Conservation (phyloP, 1,140 invertebrate genomes). For the Hycleus phaleratus region DNA sequence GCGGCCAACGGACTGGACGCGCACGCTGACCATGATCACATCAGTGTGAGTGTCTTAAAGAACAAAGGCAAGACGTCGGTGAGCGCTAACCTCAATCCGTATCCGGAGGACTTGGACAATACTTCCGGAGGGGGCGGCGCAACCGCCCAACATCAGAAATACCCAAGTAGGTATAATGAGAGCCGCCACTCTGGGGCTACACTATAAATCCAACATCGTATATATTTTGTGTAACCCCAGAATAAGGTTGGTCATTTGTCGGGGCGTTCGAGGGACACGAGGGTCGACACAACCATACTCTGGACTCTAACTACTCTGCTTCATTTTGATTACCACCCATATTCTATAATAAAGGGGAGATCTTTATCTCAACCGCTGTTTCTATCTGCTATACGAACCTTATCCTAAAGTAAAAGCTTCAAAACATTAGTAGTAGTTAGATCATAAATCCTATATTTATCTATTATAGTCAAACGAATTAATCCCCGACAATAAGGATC, state of each 20-base stretch:
- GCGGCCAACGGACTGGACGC: conserved; percentile 36
- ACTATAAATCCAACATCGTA: not conserved
- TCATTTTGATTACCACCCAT: too few species aligned
- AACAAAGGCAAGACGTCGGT: conserved; percentile 29
- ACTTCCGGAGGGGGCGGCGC: conserved; percentile 11
- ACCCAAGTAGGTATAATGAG: conserved; percentile 39
- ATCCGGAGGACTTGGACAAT: conserved; percentile 27
- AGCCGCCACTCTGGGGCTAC: conserved; percentile 11
- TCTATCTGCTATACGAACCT: too few species aligned
- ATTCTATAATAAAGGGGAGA: too few species aligned
- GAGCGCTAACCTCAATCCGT: conserved; percentile 23
- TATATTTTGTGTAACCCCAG: conserved; percentile 7
- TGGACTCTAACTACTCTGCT: too few species aligned
- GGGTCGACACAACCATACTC: not conserved
- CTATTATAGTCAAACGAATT: too few species aligned
- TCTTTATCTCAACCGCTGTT: too few species aligned
- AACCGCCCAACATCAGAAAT: conserved; percentile 29
- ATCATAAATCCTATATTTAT: too few species aligned
- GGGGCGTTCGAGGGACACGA: conserved; percentile 12
- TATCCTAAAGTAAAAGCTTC: too few species aligned
- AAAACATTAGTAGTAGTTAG: too few species aligned
- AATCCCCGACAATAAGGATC: too few species aligned
- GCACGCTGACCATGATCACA: conserved; percentile 36
- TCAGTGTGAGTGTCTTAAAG: conserved; percentile 38
- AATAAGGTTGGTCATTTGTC: conserved; percentile 7